A percentile compares a stretch with the other conserved stretches of the same genome.
Conservation (phyloP, 2,797 vertebrate species). For the Chaetodon trifasciatus region DNA sequence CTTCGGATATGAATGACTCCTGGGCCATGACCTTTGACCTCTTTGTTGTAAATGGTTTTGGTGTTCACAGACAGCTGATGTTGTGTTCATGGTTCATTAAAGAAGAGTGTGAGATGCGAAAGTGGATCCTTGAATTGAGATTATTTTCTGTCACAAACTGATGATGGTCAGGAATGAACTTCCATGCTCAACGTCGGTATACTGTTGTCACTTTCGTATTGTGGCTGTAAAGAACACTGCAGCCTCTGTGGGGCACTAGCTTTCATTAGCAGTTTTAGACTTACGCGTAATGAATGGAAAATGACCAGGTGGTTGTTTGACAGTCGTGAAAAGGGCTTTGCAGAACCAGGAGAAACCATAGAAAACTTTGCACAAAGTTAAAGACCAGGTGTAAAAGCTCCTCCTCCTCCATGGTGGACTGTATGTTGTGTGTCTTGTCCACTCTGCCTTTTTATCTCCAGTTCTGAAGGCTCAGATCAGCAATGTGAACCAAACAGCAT, state of each 20-base stretch:
- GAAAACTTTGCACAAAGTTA: constrained; percentile 12
- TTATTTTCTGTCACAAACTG: background rate
- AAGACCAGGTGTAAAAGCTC: background rate
- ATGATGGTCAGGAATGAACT: background rate
- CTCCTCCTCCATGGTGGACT: background rate
- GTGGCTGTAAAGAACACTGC: constrained; percentile 1
- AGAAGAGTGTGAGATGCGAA: background rate
- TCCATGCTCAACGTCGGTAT: background rate
- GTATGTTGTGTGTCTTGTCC: background rate
- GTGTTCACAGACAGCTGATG: background rate
- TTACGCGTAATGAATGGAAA: background rate
- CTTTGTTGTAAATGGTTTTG: background rate
- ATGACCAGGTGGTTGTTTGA: constrained; percentile 35
- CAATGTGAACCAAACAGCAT: background rate
- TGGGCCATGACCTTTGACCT: background rate
- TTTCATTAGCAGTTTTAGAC: background rate
- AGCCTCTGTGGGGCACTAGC: background rate
- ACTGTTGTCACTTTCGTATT: background rate
- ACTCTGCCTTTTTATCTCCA: background rate
- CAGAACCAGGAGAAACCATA: constrained; percentile 35
- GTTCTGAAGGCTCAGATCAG: background rate
- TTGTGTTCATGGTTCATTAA: background rate
- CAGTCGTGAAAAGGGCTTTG: constrained; percentile 20
- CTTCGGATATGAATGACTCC: background rate
- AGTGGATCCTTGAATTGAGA: constrained; percentile 18